phyloP scores from a whole-genome alignment of 2,888 invertebrate species.

The Ophraella communa region DNA sequence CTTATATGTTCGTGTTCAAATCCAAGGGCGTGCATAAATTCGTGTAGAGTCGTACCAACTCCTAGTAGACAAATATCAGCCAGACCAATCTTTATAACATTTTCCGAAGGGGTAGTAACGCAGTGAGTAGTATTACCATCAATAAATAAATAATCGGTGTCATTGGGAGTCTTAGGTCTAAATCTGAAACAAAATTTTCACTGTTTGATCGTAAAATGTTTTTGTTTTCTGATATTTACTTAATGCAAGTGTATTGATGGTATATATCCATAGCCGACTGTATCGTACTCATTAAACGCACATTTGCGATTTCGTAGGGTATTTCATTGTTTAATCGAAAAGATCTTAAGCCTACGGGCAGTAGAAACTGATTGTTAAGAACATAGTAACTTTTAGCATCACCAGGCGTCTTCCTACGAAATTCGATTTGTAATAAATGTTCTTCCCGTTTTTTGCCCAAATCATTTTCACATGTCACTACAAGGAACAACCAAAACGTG shows the following conservation, averaged over 20 bases:
- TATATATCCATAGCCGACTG: background rate
- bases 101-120: background rate
- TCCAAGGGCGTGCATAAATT: conserved; percentile 66
- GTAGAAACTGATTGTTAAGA: background rate
- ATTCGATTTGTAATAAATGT: background rate
- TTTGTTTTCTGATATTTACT: background rate
- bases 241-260: background rate
- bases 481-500: background rate
- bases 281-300: background rate
- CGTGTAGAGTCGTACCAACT: background rate
- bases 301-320: background rate
- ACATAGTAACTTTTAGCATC: background rate
- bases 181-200: too few relatives aligned
- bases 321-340: background rate
- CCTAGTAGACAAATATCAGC: background rate
- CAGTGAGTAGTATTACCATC: background rate
- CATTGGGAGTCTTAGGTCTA: background rate
- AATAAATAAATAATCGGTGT: background rate
- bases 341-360: background rate
- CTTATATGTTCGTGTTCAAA: conserved; percentile 99
- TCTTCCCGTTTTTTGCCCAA: background rate
- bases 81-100: background rate
- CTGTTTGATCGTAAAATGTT: background rate
- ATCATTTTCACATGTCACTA: background rate
- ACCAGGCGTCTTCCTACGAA: background rate